Conservation (phyloP, 2,113 vertebrate species). For the Eurystomus gularis region DNA sequence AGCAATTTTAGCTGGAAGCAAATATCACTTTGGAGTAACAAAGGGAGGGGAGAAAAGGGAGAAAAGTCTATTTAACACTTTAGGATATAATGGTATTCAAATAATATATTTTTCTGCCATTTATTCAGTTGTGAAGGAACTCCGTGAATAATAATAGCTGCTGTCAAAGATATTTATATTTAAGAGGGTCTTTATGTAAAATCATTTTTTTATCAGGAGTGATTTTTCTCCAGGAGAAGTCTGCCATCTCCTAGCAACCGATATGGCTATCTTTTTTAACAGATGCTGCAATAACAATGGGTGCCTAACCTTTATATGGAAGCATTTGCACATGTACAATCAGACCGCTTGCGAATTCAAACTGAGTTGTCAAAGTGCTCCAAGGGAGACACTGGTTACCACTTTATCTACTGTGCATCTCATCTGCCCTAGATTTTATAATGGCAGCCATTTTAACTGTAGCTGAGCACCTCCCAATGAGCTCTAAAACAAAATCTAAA, state of each 20-base stretch:
- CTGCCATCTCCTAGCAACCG: constrained; percentile 79
- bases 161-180: constrained; percentile 82
- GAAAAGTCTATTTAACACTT: constrained; percentile 73
- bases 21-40: constrained; percentile 58
- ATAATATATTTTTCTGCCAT: constrained; percentile 77
- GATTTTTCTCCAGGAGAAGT: constrained; percentile 76
- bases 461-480: not conserved
- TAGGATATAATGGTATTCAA: constrained; percentile 70
- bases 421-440: not conserved
- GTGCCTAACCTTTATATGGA: constrained; percentile 67
- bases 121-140: constrained; percentile 74
- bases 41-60: constrained; percentile 25
- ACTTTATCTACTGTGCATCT: constrained; percentile 1
- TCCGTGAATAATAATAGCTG: constrained; percentile 76
- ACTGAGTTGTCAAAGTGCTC: constrained; percentile 63
- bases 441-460: constrained; percentile 26
- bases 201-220: constrained; percentile 68
- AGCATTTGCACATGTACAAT: constrained; percentile 73
- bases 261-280: constrained; percentile 76
- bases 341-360: constrained; percentile 64
- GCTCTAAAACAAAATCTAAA: not conserved
- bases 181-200: constrained; percentile 80
- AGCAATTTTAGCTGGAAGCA: constrained; percentile 53
- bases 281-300: constrained; percentile 59
- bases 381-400: constrained; percentile 34